These are phyloP conservation scores for Troilus luridus DNA, from an alignment of 2,888 invertebrate genomes.

Conservation along the genomic window DNA sequence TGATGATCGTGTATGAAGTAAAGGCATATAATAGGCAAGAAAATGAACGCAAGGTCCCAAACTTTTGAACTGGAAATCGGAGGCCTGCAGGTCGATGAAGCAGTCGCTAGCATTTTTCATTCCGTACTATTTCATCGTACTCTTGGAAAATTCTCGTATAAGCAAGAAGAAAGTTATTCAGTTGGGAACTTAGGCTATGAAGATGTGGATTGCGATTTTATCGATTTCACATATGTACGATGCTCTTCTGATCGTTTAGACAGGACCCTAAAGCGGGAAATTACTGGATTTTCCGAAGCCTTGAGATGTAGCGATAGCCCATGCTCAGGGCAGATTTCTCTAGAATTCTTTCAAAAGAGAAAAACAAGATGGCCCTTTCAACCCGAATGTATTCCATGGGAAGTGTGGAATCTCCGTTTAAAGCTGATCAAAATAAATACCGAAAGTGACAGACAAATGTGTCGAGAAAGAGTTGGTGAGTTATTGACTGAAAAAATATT, in stretches of 20 bases:
- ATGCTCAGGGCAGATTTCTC: constrained; percentile 85
- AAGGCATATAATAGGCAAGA: constrained; percentile 55
- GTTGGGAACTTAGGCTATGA: constrained; percentile 96
- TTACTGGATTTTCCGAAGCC: constrained; percentile 84
- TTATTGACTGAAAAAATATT: constrained; percentile 93
- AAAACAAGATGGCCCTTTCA: constrained; percentile 91
- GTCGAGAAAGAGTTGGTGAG: constrained; percentile 90
- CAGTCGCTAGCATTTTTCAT: constrained; percentile 91
- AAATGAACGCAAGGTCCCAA: constrained; percentile 70
- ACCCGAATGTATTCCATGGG: constrained; percentile 96
- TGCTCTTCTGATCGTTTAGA: constrained; percentile 87
- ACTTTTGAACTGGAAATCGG: constrained; percentile 78
- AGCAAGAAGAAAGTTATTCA: constrained; percentile 93
- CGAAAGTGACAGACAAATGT: constrained; percentile 89
- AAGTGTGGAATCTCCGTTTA: constrained; percentile 96
- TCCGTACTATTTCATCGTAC: constrained; percentile 92
- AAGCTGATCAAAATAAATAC: constrained; percentile 88
- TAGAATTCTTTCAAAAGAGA: constrained; percentile 95
- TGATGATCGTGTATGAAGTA: constrained; percentile 1
- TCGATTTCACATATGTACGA: constrained; percentile 96
- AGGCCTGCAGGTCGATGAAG: constrained; percentile 92
- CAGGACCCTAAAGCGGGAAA: constrained; percentile 80
- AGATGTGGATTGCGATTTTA: constrained; percentile 97
- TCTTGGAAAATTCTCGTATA: constrained; percentile 94
- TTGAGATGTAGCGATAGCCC: constrained; percentile 80